Evolutionary conservation across 2,888 invertebrate species (phyloP).

Genomic region (Meiosimyza decipiens): DNA sequence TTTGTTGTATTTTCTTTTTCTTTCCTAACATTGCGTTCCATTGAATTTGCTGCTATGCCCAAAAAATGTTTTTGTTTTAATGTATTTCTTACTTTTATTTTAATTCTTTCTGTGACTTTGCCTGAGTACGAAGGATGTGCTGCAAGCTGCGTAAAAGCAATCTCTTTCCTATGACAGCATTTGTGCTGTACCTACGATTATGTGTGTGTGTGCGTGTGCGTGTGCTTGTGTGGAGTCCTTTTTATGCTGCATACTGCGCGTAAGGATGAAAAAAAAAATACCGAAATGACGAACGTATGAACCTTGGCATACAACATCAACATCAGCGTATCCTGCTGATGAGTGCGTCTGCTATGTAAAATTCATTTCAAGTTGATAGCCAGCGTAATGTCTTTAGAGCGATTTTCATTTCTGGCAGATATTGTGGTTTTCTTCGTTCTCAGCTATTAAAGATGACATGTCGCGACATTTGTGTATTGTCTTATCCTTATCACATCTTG

Average conservation of each 20-base stretch:
- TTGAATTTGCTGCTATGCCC: too few relatives aligned
- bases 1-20: too few relatives aligned
- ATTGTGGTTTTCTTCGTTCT: background rate
- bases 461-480: background rate
- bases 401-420: background rate
- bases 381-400: background rate
- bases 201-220: background rate
- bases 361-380: background rate
- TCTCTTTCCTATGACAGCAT: background rate
- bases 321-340: slow-evolving; percentile 7
- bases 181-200: background rate
- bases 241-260: slow-evolving; percentile 33
- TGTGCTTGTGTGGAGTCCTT: background rate
- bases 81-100: background rate
- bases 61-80: too few relatives aligned
- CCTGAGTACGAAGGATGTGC: background rate
- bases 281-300: slow-evolving; percentile 15
- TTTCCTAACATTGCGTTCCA: too few relatives aligned
- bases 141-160: slow-evolving; percentile 12
- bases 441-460: slow-evolving; percentile 23
- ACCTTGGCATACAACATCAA: background rate
- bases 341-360: slow-evolving; percentile 8
- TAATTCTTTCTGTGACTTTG: background rate
- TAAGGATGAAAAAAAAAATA: slow-evolving; percentile 20
- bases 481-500: too few relatives aligned